Evolutionary conservation across 2,797 vertebrate species (phyloP), one percentile per base, ranked within the genome.

Genomic region (Melanotaenia nigrans): DNA sequence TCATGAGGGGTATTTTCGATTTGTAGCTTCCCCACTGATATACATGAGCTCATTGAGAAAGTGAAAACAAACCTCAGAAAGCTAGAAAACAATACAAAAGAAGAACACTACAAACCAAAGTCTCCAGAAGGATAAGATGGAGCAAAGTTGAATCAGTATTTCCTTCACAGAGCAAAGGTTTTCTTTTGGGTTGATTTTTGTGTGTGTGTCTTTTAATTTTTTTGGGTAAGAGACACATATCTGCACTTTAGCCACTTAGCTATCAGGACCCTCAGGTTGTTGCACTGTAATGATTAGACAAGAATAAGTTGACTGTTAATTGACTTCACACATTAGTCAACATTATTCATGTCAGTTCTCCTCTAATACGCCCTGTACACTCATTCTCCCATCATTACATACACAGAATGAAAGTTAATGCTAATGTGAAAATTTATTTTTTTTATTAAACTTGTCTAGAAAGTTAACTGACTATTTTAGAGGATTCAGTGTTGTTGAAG

Each of bases 261-360:
- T 22, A 24, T 18, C 30, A 54, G 55, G 30, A 54, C 38, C 53
- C 0, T 40, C 60, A 35, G 25, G 60, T 63, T 68, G 54, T 68
- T 70, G 35, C 47, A 54, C 38, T 38, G 20, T 20, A 54, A 32
- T 53, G 28, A 64, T 42, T 20, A 56, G 56, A 57, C 18, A 20
- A 5, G 14, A 58, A 13, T 45, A 59, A 49, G 40, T 61, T n/a
- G 42, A 40, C 58, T 20, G 66, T 59, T 47, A 47, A 47, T 40
- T 33, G 59, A 51, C 35, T 28, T 53, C 3, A 22, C 18, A 58
- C 33, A 20, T 45, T 45, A 45, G 18, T 45, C 16, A 45, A 10
- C 45, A n/a, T 45, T 20, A 45, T 45, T 45, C 18, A 45, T 45
- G 42, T n/a, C 45, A 8, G 45, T 47, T 47, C 20, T 47, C 20